phyloP scores from a whole-genome alignment of 2,113 vertebrate species.

The Danio rerio region GRCz12tu NC_133180.1:59426501-59427000 shows the following conservation, averaged over 20 bases:
- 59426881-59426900: conserved; percentile 8
- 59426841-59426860: not conserved
- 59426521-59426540: too few species aligned
- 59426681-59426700: too few species aligned
- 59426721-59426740: not conserved
- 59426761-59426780: too few species aligned
- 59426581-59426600: not conserved
- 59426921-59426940: not conserved
- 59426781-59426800: not conserved
- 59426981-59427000: too few species aligned
- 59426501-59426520: too few species aligned
- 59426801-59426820: not conserved
- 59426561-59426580: not conserved
- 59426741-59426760: not conserved
- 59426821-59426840: not conserved
- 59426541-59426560: too few species aligned
- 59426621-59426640: not conserved
- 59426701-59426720: too few species aligned
- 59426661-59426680: not conserved
- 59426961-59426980: too few species aligned
- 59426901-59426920: not conserved
- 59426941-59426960: too few species aligned
- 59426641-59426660: not conserved
- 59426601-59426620: not conserved
- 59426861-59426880: not conserved